Percentiles rank a stretch among this genome's conserved stretches.
phyloP scores from a whole-genome alignment of 2,797 vertebrate genomes.

The Tapirus indicus region DNA sequence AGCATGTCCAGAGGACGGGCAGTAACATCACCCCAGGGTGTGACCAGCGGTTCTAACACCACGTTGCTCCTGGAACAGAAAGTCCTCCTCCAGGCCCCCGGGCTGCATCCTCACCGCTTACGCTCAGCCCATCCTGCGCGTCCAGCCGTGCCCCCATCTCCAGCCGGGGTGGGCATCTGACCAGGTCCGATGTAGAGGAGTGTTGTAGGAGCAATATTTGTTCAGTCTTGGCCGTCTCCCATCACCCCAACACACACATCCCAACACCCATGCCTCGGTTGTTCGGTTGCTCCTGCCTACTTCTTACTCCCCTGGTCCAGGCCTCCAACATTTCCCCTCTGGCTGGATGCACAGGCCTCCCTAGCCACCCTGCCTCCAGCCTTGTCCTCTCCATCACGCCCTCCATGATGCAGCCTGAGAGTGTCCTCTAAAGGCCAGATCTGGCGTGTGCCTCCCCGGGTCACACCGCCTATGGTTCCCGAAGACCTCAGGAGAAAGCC shows the following conservation, averaged over 20 bases:
- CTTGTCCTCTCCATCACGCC: neutral
- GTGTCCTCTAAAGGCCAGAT: accelerated
- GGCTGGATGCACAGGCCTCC: accelerated
- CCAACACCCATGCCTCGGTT: neutral
- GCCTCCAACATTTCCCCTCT: accelerated
- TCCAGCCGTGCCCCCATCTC: accelerated
- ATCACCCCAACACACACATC: accelerated
- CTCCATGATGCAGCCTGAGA: accelerated
- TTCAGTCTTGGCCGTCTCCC: accelerated
- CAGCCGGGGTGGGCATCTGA: neutral
- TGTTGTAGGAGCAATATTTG: accelerated
- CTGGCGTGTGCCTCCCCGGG: neutral
- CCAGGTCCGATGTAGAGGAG: accelerated
- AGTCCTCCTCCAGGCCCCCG: accelerated
- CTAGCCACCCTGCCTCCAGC: neutral
- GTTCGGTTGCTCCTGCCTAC: too few species aligned
- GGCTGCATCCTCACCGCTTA: neutral
- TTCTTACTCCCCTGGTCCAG: neutral
- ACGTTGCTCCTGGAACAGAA: neutral
- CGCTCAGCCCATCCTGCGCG: accelerated
- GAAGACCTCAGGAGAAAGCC: neutral
- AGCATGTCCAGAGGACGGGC: neutral
- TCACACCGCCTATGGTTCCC: neutral
- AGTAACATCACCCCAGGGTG: accelerated
- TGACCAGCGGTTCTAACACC: accelerated